phyloP scores from a whole-genome alignment of 2,797 vertebrate species.

The Platyrinchus mystaceus region DNA sequence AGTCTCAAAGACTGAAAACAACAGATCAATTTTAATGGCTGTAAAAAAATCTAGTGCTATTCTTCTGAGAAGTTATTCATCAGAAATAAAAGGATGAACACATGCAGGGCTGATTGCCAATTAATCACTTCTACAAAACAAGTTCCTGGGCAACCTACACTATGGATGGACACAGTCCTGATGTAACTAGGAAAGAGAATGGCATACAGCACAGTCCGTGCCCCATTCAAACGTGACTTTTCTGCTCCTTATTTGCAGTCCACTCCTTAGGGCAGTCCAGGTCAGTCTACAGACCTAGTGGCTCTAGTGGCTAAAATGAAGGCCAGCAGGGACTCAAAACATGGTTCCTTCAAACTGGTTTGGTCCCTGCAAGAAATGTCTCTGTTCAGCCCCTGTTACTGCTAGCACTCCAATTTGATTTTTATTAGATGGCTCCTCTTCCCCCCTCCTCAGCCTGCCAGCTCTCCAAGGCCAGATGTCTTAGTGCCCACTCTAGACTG shows the following conservation, averaged over 20 bases:
- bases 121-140: not conserved
- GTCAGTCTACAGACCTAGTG: not conserved
- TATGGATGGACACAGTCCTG: not conserved
- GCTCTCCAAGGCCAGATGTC: not conserved
- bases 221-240: rapidly evolving
- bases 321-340: not conserved
- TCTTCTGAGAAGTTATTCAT: not conserved
- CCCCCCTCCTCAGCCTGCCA: rapidly evolving
- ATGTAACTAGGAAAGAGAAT: not conserved
- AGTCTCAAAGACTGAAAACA: not conserved
- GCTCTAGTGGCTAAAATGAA: not conserved
- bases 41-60: not conserved
- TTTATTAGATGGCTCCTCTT: not conserved
- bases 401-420: not conserved
- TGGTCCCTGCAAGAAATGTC: not conserved
- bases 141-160: not conserved
- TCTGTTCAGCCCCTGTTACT: not conserved
- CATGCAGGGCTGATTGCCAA: not conserved
- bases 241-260: not conserved
- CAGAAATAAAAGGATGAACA: not conserved
- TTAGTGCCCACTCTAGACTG: not conserved
- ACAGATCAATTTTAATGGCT: not conserved
- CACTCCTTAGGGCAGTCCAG: not conserved
- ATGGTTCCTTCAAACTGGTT: not conserved
- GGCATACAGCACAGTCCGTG: not conserved